These are phyloP conservation scores for Dicrostonyx torquatus DNA, from an alignment of 2,797 vertebrate species.

Conservation along the genomic window DNA sequence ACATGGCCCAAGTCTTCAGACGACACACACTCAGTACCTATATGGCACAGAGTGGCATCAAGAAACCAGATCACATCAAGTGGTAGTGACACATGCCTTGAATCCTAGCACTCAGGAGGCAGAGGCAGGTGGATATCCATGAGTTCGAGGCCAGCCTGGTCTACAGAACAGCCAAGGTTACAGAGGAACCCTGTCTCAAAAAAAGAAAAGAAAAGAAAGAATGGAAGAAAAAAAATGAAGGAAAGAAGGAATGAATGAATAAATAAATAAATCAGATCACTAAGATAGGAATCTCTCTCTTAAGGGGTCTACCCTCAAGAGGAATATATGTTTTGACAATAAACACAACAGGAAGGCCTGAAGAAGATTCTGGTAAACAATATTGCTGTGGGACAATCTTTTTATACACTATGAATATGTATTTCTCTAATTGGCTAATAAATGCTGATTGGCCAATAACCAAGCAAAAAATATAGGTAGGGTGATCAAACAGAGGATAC, in stretches of 20 bases:
- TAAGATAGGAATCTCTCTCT: background rate
- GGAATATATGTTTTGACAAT: background rate
- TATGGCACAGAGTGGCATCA: background rate
- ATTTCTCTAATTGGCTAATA: too few species aligned
- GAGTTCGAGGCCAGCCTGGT: background rate
- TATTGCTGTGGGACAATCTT: too few species aligned
- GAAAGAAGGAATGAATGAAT: too few species aligned
- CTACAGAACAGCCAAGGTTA: background rate
- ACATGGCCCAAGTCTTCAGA: background rate
- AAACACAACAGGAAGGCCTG: background rate
- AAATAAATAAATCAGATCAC: background rate
- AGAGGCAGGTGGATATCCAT: background rate
- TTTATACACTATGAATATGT: too few species aligned
- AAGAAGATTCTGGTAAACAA: background rate
- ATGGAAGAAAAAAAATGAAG: too few species aligned
- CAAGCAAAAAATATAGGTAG: too few species aligned
- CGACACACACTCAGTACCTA: too few species aligned
- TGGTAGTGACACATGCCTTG: too few species aligned
- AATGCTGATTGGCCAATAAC: too few species aligned
- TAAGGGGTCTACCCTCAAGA: background rate
- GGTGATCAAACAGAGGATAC: too few species aligned
- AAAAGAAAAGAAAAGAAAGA: background rate
- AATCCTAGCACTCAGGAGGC: background rate
- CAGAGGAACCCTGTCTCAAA: background rate
- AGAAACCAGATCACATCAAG: background rate